phyloP scores from a whole-genome alignment of 2,113 vertebrate species.

The Uria lomvia region DNA sequence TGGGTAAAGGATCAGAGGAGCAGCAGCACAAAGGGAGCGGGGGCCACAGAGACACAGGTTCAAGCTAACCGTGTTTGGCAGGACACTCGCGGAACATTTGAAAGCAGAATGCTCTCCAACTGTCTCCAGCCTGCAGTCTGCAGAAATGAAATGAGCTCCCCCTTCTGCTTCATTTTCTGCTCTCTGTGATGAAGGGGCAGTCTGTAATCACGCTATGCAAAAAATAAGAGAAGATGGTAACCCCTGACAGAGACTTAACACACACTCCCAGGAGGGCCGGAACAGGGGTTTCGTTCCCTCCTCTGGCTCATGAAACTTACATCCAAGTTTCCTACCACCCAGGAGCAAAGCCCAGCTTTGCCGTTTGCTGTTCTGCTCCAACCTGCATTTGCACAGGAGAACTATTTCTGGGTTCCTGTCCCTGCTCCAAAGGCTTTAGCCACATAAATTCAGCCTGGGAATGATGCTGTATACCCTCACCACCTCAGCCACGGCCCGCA shows the following conservation, averaged over 20 bases:
- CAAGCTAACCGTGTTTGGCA: neutral
- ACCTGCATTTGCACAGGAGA: neutral
- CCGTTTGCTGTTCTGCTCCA: neutral
- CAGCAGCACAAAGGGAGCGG: neutral
- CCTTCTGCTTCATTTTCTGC: neutral
- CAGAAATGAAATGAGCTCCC: neutral
- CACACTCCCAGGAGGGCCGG: too few relatives aligned
- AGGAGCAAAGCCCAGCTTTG: neutral
- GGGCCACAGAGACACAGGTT: neutral
- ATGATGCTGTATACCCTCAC: too few relatives aligned
- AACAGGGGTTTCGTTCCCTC: neutral
- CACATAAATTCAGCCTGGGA: neutral
- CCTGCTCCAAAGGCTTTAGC: neutral
- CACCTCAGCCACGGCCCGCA: neutral
- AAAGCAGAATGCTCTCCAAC: neutral
- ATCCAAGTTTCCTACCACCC: neutral
- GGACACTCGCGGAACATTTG: rapidly evolving
- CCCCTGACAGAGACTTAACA: neutral
- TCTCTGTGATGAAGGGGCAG: neutral
- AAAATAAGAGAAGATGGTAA: neutral
- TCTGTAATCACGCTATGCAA: neutral
- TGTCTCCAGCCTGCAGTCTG: neutral
- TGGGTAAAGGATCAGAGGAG: neutral
- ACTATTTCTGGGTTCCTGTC: neutral
- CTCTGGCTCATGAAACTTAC: neutral